Evolutionary conservation across 2,113 vertebrate species (phyloP).

Genomic region (Gopherus evgoodei): DNA sequence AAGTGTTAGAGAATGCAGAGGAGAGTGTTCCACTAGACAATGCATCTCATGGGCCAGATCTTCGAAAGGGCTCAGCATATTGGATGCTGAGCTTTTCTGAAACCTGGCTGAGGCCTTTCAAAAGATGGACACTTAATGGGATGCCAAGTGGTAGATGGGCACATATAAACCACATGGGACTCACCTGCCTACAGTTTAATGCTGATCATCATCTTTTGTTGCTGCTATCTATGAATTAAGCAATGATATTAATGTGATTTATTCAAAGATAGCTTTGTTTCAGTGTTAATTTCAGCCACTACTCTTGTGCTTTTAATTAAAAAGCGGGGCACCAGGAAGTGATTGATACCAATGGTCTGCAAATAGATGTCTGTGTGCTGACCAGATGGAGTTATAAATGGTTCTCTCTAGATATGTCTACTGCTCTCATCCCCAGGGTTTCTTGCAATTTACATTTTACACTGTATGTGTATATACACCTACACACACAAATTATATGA

Average conservation of each 20-base stretch:
- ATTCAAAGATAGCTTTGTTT: background rate
- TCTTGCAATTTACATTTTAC: background rate
- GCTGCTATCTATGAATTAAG: background rate
- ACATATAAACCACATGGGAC: background rate
- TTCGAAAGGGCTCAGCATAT: background rate
- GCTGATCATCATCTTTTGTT: background rate
- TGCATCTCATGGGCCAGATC: background rate
- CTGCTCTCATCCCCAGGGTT: rapidly evolving
- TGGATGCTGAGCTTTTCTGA: background rate
- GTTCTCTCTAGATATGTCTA: background rate
- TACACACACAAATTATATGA: background rate
- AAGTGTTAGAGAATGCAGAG: background rate
- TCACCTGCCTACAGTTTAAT: background rate
- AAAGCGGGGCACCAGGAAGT: background rate
- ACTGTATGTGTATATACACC: rapidly evolving
- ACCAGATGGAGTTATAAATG: background rate
- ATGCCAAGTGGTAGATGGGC: background rate
- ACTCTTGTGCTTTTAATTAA: background rate
- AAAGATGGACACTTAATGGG: background rate
- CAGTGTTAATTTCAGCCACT: background rate
- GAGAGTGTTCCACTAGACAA: background rate
- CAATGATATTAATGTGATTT: background rate
- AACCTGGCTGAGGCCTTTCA: background rate
- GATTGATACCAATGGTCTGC: rapidly evolving
- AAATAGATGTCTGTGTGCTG: background rate